A percentile compares a stretch with the other conserved stretches of the same genome.
phyloP scores from a whole-genome alignment of 2,888 invertebrate genomes.

The Sesamia inferens region DNA sequence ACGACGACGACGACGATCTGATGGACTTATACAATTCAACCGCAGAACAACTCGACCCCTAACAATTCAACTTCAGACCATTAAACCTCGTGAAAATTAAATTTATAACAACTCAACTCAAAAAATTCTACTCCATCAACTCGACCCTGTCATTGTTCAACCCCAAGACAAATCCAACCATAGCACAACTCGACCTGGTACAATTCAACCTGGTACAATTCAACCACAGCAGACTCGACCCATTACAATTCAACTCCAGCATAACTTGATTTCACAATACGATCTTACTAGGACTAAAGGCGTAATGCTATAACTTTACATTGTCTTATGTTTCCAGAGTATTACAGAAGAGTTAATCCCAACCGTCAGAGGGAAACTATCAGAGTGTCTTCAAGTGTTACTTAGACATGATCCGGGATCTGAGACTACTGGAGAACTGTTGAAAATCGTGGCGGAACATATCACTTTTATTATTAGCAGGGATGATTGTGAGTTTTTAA shows the following conservation, averaged over 20 bases:
- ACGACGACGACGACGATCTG: too few relatives aligned
- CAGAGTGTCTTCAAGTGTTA: conserved; percentile 44
- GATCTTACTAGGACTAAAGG: neutral
- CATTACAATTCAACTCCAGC: neutral
- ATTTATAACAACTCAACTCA: too few relatives aligned
- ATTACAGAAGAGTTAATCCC: conserved; percentile 48
- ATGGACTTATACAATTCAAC: neutral
- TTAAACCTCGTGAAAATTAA: too few relatives aligned
- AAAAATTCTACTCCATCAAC: too few relatives aligned
- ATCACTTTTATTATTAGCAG: conserved; percentile 65
- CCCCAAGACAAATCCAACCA: neutral
- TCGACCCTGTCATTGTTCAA: too few relatives aligned
- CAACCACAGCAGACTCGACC: neutral
- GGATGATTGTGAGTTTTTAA: conserved; percentile 60
- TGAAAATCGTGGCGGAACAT: conserved; percentile 65
- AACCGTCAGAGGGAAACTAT: conserved; percentile 43
- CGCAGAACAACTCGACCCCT: neutral
- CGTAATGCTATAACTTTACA: neutral
- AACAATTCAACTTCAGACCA: too few relatives aligned
- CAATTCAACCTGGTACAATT: neutral
- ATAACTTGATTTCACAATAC: neutral
- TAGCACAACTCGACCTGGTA: neutral
- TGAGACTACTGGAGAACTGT: conserved; percentile 62
- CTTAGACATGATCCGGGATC: conserved; percentile 68
- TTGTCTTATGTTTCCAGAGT: conserved; percentile 17